Conservation (phyloP, 2,888 invertebrate species). For the Tubulanus polymorphus region DNA sequence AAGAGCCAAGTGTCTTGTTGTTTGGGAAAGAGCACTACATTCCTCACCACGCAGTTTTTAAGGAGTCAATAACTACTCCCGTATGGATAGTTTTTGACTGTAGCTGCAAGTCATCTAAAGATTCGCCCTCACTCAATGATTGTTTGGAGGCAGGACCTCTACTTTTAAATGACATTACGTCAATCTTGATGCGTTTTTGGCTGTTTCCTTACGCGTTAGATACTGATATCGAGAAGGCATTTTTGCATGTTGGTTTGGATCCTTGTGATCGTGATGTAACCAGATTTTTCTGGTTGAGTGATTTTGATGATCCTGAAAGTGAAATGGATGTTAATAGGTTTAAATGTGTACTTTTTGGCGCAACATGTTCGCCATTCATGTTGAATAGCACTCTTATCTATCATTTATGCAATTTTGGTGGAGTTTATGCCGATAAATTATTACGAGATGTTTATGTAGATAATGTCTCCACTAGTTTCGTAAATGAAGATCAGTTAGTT, state of each 20-base stretch:
- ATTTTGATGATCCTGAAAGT: conserved; percentile 14
- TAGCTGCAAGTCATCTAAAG: conserved; percentile 4
- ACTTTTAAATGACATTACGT: conserved; percentile 20
- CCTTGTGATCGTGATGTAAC: conserved; percentile 14
- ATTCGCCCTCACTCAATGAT: conserved; percentile 19
- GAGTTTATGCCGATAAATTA: not conserved
- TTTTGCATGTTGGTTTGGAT: conserved; percentile 13
- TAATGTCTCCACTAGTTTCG: conserved; percentile 10
- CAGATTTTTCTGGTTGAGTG: conserved; percentile 17
- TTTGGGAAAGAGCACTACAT: conserved; percentile 16
- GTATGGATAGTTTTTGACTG: conserved; percentile 20
- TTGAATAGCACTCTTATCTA: conserved; percentile 14
- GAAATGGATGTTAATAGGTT: conserved; percentile 10
- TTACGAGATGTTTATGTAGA: conserved; percentile 17
- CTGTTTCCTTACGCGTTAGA: conserved; percentile 7
- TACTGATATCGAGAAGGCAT: conserved; percentile 7
- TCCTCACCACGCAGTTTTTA: conserved; percentile 19
- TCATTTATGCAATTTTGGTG: conserved; percentile 11
- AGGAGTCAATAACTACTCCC: conserved; percentile 19
- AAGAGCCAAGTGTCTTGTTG: not conserved
- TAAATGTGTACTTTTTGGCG: conserved; percentile 15
- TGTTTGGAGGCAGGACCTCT: too few species aligned
- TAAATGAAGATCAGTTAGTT: not conserved
- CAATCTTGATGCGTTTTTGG: conserved; percentile 18
- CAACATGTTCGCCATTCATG: conserved; percentile 8